phyloP scores from a whole-genome alignment of 2,888 invertebrate genomes.

The Geophilus truncorum region DNA sequence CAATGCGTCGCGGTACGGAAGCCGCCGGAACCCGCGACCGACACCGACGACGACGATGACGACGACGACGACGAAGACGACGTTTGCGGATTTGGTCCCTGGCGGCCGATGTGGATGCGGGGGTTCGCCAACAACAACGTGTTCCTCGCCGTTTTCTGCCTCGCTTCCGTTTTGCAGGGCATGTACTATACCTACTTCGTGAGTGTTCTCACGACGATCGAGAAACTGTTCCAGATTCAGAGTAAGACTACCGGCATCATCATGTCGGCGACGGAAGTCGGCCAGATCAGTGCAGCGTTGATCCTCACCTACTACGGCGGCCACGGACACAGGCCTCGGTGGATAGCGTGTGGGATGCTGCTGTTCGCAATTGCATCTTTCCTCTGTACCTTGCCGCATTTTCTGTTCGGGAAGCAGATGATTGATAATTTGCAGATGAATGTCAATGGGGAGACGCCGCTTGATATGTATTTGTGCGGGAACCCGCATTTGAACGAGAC shows the following conservation, averaged over 20 bases:
- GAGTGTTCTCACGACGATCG: slow-evolving; percentile 86
- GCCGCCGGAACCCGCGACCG: too few species aligned
- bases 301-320: slow-evolving; percentile 84
- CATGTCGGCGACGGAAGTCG: slow-evolving; percentile 86
- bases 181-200: slow-evolving; percentile 94
- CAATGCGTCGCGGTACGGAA: slow-evolving; percentile 10
- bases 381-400: slow-evolving; percentile 80
- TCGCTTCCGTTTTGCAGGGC: slow-evolving; percentile 53
- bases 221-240: slow-evolving; percentile 85
- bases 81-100: slow-evolving; percentile 69
- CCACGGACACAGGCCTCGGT: slow-evolving; percentile 83
- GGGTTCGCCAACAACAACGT: slow-evolving; percentile 74
- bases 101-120: slow-evolving; percentile 66
- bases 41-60: slow-evolving; percentile 41
- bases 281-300: slow-evolving; percentile 84
- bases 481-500: not conserved
- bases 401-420: slow-evolving; percentile 69
- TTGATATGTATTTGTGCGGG: not conserved
- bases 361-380: slow-evolving; percentile 79
- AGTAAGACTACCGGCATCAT: slow-evolving; percentile 85
- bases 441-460: slow-evolving; percentile 32
- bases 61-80: slow-evolving; percentile 51
- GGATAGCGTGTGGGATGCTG: slow-evolving; percentile 90
- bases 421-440: slow-evolving; percentile 44
- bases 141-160: slow-evolving; percentile 73